Percentiles rank a stretch among this genome's conserved stretches.
Conservation (phyloP, 2,888 invertebrate genomes). For the Nipponacmea schrenckii region DNA sequence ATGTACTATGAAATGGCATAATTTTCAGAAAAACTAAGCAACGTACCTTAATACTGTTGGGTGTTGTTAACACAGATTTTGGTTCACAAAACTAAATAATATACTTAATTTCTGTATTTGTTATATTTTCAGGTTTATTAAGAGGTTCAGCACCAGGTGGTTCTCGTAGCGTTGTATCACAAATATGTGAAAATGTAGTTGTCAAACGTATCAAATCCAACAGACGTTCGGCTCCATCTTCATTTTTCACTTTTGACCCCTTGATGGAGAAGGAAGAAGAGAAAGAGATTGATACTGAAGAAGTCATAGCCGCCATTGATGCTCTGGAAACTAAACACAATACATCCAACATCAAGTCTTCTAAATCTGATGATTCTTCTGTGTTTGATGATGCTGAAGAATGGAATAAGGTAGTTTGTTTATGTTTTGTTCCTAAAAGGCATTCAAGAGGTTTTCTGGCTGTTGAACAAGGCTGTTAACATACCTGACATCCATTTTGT, state of each 20-base stretch:
- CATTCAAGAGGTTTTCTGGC: background rate
- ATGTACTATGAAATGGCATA: no score
- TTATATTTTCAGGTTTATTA: conserved; percentile 52
- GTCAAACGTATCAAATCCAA: conserved; percentile 35
- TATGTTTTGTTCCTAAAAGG: background rate
- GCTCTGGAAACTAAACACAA: conserved; percentile 12
- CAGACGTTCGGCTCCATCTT: conserved; percentile 44
- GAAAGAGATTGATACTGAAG: conserved; percentile 32
- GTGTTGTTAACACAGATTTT: no score
- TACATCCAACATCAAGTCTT: conserved; percentile 3
- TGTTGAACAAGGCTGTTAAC: no score
- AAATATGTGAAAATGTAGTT: conserved; percentile 53
- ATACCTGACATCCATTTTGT: no score
- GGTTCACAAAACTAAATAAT: no score
- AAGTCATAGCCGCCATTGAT: conserved; percentile 31
- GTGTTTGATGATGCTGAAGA: conserved; percentile 74
- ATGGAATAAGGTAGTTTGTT: conserved; percentile 80
- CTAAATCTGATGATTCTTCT: conserved; percentile 21
- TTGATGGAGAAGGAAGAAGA: conserved; percentile 55
- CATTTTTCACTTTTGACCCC: conserved; percentile 47
- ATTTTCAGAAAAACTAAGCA: no score
- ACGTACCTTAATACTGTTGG: no score
- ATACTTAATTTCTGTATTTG: no score
- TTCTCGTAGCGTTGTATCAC: conserved; percentile 55
- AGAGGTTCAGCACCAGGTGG: conserved; percentile 58